Evolutionary conservation across 2,113 vertebrate species (phyloP), one percentile per base, ranked within the genome.

Genomic region (Castor canadensis): DNA sequence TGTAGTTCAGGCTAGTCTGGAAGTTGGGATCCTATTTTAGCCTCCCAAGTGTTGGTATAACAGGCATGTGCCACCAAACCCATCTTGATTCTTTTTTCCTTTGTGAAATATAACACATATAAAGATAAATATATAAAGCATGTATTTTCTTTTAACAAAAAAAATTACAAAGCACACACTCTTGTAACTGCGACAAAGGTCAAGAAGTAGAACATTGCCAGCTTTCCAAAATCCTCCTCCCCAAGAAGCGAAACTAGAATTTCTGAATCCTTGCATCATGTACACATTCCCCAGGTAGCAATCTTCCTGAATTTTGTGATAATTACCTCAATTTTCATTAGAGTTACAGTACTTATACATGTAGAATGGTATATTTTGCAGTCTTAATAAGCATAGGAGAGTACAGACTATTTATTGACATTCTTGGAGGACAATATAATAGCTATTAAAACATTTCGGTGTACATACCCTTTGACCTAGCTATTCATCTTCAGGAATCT

Each of bases 251-350:
- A 47, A 75, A 52, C 35, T 12, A 35, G 47, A 9, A 35, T 32
- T 76, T 76, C 73, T 7, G 45, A 87, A 7, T 32, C 45, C n/a
- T 9, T 4, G 28, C 3, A 30, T 5, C 38, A 60, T 47, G 76
- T 26, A 88, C 16, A 82, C n/a, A 35, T 9, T 66, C 77, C 54
- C n/a, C 40, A 52, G 54, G 43, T 40, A 88, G 83, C 30, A 24
- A 93, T 15, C 62, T 73, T 95, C n/a, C 40, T 58, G 38, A 76
- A 43, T 93, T 82, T 45, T 54, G 32, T 77, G 56, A 81, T 62
- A 79, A 90, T 66, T 10, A 88, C 80, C 35, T 79, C 24, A 13
- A 49, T 66, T 88, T 88, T 88, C 77, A 80, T 91, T 88, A 67
- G 30, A 38, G 49, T 89, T 94, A 47, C 80, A 79, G n/a, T 67